Base-by-base conservation (phyloP, 2,113 vertebrate species). In the Sebastes fasciatus region DNA sequence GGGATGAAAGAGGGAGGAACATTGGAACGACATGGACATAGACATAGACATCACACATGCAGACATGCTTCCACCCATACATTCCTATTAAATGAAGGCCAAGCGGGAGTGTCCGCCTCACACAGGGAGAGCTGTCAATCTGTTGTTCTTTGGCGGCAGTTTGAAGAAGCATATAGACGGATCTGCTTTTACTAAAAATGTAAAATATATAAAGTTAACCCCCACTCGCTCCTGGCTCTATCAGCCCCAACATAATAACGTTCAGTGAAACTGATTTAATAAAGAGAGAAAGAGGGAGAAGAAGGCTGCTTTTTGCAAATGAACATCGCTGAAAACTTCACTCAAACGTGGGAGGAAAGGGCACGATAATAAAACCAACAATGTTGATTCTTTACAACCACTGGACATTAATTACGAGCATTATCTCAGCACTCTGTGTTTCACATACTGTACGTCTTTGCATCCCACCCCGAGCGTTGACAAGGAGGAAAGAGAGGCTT, bases 51-150 rank as follows among this genome's bases (percentile, higher is more conserved):
- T 79, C 54, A 43, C 77, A 81, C 72, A 75, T 42, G 19, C 72
- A 78, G 55, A 76, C 62, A 49, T n/a, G 52, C 64, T 65, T 86
- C 69, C 67, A 78, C 72, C 49, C 48, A 46, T 72, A 77, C 92
- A 94, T 94, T 93, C 92, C 87, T 88, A 4, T 63, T 80, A 91
- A 90, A 94, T 91, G 89, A 94, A 92, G 87, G 89, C 89, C 86
- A 91, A 91, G 85, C 87, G 83, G 86, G 86, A 92, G 88, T 57
- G 77, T 82, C 68, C 23, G 26, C 67, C 77, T 90, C 89, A 77
- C 88, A 80, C 71, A 57, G 83, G 76, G 86, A 88, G 79, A 83
- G 70, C 80, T 79, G 91, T 89, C 92, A 86, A 78, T 88, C 88
- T 78, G 60, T 80, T 74, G 83, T 77, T 79, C 73, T 80, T 85